Evolutionary conservation across 2,888 invertebrate genomes (phyloP).

Genomic region (Pseudanteris insignis): DNA sequence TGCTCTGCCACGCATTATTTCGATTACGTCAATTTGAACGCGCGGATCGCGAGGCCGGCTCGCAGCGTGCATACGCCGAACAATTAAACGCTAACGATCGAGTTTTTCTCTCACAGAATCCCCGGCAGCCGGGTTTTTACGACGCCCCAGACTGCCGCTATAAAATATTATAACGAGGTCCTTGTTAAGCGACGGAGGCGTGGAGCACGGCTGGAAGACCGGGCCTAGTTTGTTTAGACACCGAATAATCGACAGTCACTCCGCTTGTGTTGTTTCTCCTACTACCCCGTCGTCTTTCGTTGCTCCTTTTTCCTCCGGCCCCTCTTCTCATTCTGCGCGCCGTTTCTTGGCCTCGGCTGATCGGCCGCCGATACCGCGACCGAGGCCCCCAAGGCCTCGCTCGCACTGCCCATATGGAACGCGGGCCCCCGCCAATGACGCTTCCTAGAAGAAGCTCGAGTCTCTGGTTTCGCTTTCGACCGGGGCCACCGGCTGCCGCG

Average conservation of each 20-base stretch:
- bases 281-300: slow-evolving; percentile 1
- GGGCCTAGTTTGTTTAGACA: slow-evolving; percentile 65
- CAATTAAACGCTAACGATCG: slow-evolving; percentile 40
- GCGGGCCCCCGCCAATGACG: slow-evolving; percentile 27
- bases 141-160: slow-evolving; percentile 47
- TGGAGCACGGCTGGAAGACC: slow-evolving; percentile 44
- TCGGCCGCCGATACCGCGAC: slow-evolving; percentile 33
- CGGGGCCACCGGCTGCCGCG: slow-evolving; percentile 34
- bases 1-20: too few relatives aligned
- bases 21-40: too few relatives aligned
- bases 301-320: slow-evolving; percentile 14
- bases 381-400: slow-evolving; percentile 15
- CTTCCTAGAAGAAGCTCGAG: slow-evolving; percentile 49
- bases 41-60: background rate
- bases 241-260: slow-evolving; percentile 64
- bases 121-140: slow-evolving; percentile 26
- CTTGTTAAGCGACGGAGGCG: slow-evolving; percentile 61
- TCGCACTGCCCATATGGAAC: slow-evolving; percentile 51
- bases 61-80: slow-evolving; percentile 8
- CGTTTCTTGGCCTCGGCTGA: slow-evolving; percentile 22
- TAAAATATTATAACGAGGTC: slow-evolving; percentile 66
- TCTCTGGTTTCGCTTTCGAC: slow-evolving; percentile 53
- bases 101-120: slow-evolving; percentile 26
- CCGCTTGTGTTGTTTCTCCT: slow-evolving; percentile 18
- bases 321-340: background rate